Evolutionary conservation across 2,888 invertebrate species (phyloP), one percentile per base, ranked within the genome.

Genomic region (Labia minor): DNA sequence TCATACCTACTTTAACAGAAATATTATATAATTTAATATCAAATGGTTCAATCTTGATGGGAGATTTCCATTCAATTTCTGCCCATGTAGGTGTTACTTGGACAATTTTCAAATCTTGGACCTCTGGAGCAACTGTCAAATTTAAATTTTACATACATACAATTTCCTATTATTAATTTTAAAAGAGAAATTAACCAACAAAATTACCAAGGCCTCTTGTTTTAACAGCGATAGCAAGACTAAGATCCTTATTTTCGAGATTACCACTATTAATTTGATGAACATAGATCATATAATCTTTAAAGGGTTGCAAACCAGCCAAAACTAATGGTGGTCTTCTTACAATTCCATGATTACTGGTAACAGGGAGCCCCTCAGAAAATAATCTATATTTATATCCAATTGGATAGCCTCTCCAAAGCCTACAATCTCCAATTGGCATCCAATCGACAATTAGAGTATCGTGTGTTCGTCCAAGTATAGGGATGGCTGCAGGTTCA

Each of bases 321-420:
- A 72, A 70, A 67, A 69, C 70, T 66, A 71, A 68, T 62, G 70
- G 71, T 18, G 72, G 71, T 67, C 67, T 69, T 65, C 70, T 70
- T 62, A 71, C 69, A 69, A 69, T 71, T 61, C 71, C 70, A 68
- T 71, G 69, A 61, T 68, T 70, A 62, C 71, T 68, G 65, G 70
- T 68, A 37, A 67, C 68, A 65, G 49, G 49, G 14, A 49, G 49
- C 16, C n/a, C 49, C 3, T 49, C 49, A 49, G 49, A 69, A 68
- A 70, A 71, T 69, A 72, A 69, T 68, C 69, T 67, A 68, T 72
- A 72, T 67, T 69, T 71, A 70, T 72, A 72, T 67, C 71, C 70
- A 68, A 71, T 68, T 67, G 71, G 72, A 71, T 71, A 72, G 64
- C 72, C 72, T 67, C 71, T 70, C 66, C 71, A 71, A 66, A 70